Base-by-base conservation (phyloP, 2,113 vertebrate species). In the Ursus arctos region DNA sequence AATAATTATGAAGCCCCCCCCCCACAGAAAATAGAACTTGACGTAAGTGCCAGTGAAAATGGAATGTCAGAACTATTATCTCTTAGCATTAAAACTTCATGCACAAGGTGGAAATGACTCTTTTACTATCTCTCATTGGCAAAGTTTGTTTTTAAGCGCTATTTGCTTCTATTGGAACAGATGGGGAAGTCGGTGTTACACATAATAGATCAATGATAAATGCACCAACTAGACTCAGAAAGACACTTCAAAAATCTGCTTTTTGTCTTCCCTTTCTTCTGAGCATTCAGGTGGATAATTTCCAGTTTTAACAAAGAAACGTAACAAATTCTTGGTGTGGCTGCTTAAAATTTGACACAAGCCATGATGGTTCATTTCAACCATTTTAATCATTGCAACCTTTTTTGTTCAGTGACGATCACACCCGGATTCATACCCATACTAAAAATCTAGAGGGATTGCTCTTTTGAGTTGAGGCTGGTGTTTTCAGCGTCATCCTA, bases 41-140 rank as follows among this genome's bases (percentile, higher is more conserved):
- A 22, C 31, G 2, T 36, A 71, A 80, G 43, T 49, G n/a, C 74
- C 87, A 63, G 57, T 53, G 94, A 76, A 85, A 95, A 77, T 15
- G 28, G 40, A 84, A 88, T 65, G 82, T 95, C 92, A 69, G 43
- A 33, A 88, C 87, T 67, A 80, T 91, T 69, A 87, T 92, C 95
- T 93, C n/a, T 88, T 91, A 33, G 51, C 76, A 69, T 81, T 71
- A 85, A 94, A 95, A 59, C 69, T 80, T 49, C 55, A 57, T 24
- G 57, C 40, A 63, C 71, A 47, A 57, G 59, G 71, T 43, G 80
- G 77, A 81, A 88, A 76, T 36, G 43, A n/a, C 22, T 85, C 26
- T 77, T 55, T 74, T n/a, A 81, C 10, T 33, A 2, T 80, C 76
- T 63, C 86, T 80, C 16, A 1, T 33, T 1, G 21, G 36, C 1